Evolutionary conservation across 2,113 vertebrate genomes (phyloP), one percentile per base, ranked within the genome.

Genomic region (Aptenodytes forsteri): DNA sequence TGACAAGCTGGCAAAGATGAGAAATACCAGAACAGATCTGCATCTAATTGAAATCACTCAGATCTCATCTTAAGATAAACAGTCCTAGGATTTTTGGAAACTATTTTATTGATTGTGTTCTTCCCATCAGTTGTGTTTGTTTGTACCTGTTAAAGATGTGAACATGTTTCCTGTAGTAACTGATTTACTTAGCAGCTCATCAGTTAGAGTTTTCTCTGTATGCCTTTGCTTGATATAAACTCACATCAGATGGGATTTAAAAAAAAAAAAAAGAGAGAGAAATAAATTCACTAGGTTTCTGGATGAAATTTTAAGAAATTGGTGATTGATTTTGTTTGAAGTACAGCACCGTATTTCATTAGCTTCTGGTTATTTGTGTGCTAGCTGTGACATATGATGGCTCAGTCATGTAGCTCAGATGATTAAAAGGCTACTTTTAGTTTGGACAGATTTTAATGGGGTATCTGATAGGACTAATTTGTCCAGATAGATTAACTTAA

Each of bases 91-190:
- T 97, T 96, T 98, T 97, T 96, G 89, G 95, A 94, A 97, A 95
- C 65, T 87, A 26, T 87, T 65, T 93, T 97, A 96, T 97, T 96
- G 97, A 97, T 98, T 98, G 93, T 95, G 79, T 95, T 98, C 95
- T 97, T 94, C 90, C 89, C 95, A 97, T 97, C 95, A 97, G 90
- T 94, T 93, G 85, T 97, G 96, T 98, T 96, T 98, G 97, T 98
- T 98, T 98, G 91, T 97, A 97, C 82, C 94, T 98, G 96, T 96
- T 98, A 95, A 95, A 97, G 55, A 84, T 86, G 64, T 82, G 94
- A 97, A 79, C 70, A n/a, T 97, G 93, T 92, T 98, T 97, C 86
- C 89, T 96, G 72, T 95, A 96, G 81, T 91, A 62, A 75, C 47
- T 95, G 87, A 97, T 97, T 85, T 97, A 69, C 89, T 97, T 96